A percentile compares a stretch with the other conserved stretches of the same genome.
Conservation (phyloP, 2,888 invertebrate genomes). For the Timema cristinae region DNA sequence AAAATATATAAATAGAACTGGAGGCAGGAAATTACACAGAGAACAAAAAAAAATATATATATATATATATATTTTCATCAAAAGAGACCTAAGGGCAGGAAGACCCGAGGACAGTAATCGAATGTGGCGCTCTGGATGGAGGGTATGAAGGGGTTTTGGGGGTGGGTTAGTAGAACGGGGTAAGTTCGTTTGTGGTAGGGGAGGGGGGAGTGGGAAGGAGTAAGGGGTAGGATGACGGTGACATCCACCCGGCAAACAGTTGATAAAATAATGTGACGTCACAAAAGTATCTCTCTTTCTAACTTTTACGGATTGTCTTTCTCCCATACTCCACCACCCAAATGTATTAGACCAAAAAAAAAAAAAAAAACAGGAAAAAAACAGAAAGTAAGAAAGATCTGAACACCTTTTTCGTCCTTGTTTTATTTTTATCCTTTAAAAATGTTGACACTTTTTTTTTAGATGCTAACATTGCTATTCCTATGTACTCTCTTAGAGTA, state of each 20-base stretch:
- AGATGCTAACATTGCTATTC: too few relatives aligned
- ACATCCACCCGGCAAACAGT: conserved; percentile 12
- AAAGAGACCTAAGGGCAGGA: conserved; percentile 8
- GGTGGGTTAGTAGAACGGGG: neutral
- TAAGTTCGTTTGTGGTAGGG: neutral
- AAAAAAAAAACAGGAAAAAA: too few relatives aligned
- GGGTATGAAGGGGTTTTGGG: neutral
- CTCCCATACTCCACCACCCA: too few relatives aligned
- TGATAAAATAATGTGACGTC: conserved; percentile 16
- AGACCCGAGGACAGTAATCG: conserved; percentile 1
- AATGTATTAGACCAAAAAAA: too few relatives aligned
- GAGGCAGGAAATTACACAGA: conserved; percentile 12
- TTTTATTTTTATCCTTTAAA: too few relatives aligned
- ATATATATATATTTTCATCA: conserved; percentile 1
- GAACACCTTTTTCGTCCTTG: too few relatives aligned
- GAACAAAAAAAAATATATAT: conserved; percentile 8
- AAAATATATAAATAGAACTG: neutral
- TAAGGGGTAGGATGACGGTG: conserved; percentile 8
- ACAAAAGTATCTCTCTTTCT: neutral
- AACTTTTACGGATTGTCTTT: too few relatives aligned
- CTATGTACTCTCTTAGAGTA: too few relatives aligned
- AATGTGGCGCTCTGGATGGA: neutral
- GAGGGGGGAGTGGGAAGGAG: neutral
- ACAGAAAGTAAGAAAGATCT: too few relatives aligned
- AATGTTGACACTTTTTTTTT: too few relatives aligned